Conservation (phyloP, 2,888 invertebrate genomes). For the Dexiosoma caninum region DNA sequence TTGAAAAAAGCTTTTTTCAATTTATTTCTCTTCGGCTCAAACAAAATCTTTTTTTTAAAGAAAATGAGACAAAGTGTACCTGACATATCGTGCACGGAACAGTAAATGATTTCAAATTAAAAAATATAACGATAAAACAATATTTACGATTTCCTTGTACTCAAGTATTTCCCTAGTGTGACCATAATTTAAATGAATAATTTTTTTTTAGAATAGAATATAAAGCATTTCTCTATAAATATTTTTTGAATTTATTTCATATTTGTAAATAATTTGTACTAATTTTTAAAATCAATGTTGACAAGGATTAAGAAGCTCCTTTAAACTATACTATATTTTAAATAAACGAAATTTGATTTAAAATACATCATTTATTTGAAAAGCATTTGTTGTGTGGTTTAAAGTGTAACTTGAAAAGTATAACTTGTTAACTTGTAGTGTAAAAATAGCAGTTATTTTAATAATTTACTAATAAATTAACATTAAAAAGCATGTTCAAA, state of each 20-base stretch:
- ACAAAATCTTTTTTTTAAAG: too few relatives aligned
- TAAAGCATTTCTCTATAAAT: not conserved
- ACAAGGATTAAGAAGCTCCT: not conserved
- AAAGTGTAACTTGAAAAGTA: too few relatives aligned
- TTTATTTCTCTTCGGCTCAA: too few relatives aligned
- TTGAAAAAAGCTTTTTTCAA: too few relatives aligned
- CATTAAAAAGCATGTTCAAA: too few relatives aligned
- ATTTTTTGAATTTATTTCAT: not conserved
- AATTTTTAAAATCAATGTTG: not conserved
- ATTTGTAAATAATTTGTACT: not conserved
- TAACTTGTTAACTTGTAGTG: not conserved
- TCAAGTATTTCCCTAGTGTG: not conserved
- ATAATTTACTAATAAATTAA: too few relatives aligned
- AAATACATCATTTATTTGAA: not conserved
- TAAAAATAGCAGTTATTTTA: too few relatives aligned
- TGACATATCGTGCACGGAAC: too few relatives aligned
- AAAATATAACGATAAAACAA: too few relatives aligned
- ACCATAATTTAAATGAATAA: not conserved
- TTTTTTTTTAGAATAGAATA: not conserved
- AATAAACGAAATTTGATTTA: not conserved
- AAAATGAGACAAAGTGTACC: too few relatives aligned
- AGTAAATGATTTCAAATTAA: too few relatives aligned
- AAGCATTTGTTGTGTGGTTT: not conserved
- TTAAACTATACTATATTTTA: not conserved
- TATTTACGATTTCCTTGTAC: too few relatives aligned